These are phyloP conservation scores for Pogonocichla stellata DNA, from an alignment of 2,113 vertebrate species.

Conservation along the genomic window DNA sequence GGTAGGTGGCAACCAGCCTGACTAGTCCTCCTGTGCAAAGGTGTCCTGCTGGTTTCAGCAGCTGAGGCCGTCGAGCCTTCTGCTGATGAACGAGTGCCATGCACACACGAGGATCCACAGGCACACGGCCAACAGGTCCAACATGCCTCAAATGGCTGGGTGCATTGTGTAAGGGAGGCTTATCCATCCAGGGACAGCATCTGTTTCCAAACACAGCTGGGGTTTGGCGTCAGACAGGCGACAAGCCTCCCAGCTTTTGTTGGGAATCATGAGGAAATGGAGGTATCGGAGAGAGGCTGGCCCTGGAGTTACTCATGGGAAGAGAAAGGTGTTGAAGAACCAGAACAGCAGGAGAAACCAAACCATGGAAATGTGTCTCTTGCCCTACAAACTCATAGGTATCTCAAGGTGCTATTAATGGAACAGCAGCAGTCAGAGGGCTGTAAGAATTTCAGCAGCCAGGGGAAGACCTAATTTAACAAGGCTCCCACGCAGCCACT, in stretches of 20 bases:
- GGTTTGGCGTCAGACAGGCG: neutral
- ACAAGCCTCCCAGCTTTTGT: neutral
- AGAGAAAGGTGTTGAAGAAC: constrained; percentile 36
- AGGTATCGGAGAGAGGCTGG: neutral
- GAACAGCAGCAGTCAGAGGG: neutral
- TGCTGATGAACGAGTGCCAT: neutral
- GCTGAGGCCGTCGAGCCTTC: neutral
- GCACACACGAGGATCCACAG: neutral
- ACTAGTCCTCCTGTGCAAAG: constrained; percentile 15
- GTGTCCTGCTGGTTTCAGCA: constrained; percentile 37
- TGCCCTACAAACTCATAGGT: neutral
- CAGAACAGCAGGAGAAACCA: constrained; percentile 46
- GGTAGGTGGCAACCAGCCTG: constrained; percentile 47
- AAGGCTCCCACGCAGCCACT: neutral
- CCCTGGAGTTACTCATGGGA: neutral
- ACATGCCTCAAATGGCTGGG: fast-evolving
- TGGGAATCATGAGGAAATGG: neutral
- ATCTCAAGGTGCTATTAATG: constrained; percentile 21
- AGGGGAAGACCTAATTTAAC: neutral
- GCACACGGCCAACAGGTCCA: neutral
- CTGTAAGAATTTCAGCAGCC: neutral
- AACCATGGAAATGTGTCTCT: neutral
- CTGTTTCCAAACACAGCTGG: neutral
- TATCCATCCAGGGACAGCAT: neutral
- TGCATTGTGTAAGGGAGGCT: neutral